Percentiles rank a stretch among this genome's conserved stretches.
Evolutionary conservation across 2,888 invertebrate genomes (phyloP).

Genomic region (Drosophila infuscata): DNA sequence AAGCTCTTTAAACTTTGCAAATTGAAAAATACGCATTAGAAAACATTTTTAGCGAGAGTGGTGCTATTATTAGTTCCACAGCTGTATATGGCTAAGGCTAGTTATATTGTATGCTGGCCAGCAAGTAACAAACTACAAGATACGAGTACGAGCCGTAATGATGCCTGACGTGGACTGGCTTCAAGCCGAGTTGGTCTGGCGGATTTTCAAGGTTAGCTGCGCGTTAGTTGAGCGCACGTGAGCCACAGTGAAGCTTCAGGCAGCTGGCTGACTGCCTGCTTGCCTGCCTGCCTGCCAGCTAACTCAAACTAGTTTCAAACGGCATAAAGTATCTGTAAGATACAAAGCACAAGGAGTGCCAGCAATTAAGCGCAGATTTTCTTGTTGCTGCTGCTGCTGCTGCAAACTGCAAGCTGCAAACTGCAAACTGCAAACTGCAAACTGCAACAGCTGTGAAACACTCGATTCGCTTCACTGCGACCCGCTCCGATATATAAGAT

Average conservation of each 20-base stretch:
- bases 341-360: constrained; percentile 69
- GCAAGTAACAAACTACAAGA: constrained; percentile 16
- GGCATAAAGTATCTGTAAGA: constrained; percentile 76
- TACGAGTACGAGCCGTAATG: constrained; percentile 50
- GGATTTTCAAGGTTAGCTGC: constrained; percentile 82
- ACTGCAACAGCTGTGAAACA: constrained; percentile 50
- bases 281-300: constrained; percentile 33
- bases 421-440: constrained; percentile 39
- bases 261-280: constrained; percentile 52
- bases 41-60: background rate
- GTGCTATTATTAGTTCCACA: background rate
- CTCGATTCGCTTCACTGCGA: constrained; percentile 39
- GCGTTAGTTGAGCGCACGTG: constrained; percentile 70
- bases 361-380: constrained; percentile 73
- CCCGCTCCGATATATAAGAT: constrained; percentile 4
- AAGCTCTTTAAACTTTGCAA: background rate
- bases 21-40: background rate
- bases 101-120: constrained; percentile 61
- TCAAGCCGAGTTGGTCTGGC: constrained; percentile 54
- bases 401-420: no score
- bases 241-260: constrained; percentile 60
- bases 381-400: constrained; percentile 24
- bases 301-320: constrained; percentile 78
- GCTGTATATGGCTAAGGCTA: constrained; percentile 15
- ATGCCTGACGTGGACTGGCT: constrained; percentile 50